phyloP scores from a whole-genome alignment of 2,888 invertebrate genomes.

The Trichopria drosophilae region DNA sequence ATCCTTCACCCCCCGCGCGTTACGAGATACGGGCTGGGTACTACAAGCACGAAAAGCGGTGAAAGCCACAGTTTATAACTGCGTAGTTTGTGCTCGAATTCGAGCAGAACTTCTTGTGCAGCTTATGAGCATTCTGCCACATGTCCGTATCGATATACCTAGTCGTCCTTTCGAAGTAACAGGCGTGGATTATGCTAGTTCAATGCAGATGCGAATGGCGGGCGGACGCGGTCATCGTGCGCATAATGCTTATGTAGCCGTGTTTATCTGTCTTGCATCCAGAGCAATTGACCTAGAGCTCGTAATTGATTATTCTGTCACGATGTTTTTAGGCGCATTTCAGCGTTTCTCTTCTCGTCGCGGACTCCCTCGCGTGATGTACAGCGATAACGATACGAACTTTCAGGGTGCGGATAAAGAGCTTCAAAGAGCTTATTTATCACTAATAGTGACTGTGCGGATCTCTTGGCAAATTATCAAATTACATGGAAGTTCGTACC shows the following conservation, averaged over 20 bases:
- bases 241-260: conserved; percentile 17
- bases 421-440: background rate
- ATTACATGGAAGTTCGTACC: conserved; percentile 17
- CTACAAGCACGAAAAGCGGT: too few relatives aligned
- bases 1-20: too few relatives aligned
- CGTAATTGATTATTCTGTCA: conserved; percentile 14
- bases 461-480: conserved; percentile 1
- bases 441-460: too few relatives aligned
- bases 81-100: too few relatives aligned
- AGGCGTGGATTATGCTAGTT: too few relatives aligned
- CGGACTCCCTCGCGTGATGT: conserved; percentile 11
- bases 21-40: too few relatives aligned
- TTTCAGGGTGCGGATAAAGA: conserved; percentile 16
- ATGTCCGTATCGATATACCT: too few relatives aligned
- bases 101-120: too few relatives aligned
- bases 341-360: conserved; percentile 20
- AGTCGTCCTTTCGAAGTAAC: too few relatives aligned
- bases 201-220: conserved; percentile 9
- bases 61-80: too few relatives aligned
- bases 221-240: conserved; percentile 13
- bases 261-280: conserved; percentile 17
- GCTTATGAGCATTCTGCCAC: too few relatives aligned
- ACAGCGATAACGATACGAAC: conserved; percentile 25
- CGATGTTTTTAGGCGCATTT: conserved; percentile 22
- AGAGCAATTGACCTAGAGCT: conserved; percentile 21